phyloP scores from a whole-genome alignment of 2,797 vertebrate species.

The Nyctalus aviator region DNA sequence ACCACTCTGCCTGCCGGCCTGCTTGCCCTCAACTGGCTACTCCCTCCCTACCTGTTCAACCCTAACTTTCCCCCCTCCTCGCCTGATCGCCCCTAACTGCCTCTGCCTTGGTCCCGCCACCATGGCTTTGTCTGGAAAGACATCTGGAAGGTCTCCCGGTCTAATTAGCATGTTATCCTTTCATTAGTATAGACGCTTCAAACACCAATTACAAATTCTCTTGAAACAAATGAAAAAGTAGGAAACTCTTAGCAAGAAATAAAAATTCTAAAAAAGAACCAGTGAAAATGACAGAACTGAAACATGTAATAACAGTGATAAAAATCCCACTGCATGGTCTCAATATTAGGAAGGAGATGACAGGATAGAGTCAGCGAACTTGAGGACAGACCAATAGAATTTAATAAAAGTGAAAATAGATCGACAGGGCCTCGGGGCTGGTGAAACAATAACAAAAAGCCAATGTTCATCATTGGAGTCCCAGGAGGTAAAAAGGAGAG shows the following conservation, averaged over 20 bases:
- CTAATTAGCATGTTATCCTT: no score
- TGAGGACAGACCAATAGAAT: neutral
- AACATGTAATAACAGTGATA: neutral
- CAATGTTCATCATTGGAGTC: neutral
- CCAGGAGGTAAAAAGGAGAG: neutral
- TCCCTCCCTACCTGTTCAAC: no score
- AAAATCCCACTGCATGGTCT: neutral
- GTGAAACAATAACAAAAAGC: neutral
- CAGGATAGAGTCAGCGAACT: neutral
- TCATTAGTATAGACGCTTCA: neutral
- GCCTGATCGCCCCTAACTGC: no score
- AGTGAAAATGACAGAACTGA: conserved; percentile 30
- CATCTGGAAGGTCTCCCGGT: no score
- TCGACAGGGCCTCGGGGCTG: neutral
- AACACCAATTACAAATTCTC: neutral
- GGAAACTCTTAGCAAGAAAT: neutral
- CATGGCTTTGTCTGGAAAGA: no score
- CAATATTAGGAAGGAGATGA: neutral
- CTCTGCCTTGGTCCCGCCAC: no score
- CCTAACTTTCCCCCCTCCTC: no score
- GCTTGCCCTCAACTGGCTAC: no score
- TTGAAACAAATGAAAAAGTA: conserved; percentile 4
- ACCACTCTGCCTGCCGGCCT: no score
- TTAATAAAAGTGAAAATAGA: neutral
- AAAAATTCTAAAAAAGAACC: neutral